Evolutionary conservation across 2,113 vertebrate genomes (phyloP).

Genomic region (Mionectes macconnelli): DNA sequence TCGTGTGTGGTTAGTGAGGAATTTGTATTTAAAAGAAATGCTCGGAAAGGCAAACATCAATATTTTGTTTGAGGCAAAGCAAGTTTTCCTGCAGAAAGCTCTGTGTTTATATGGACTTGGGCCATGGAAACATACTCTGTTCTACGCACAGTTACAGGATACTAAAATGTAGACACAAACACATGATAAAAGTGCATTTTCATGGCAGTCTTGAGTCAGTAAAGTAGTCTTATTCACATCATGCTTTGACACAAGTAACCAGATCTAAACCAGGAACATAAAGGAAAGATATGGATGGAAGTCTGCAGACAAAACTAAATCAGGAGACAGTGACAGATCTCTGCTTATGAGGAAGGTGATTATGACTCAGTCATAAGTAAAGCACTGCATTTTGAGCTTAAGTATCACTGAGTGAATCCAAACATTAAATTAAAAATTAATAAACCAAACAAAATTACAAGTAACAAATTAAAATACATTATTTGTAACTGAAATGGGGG

Average conservation of each 20-base stretch:
- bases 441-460: background rate
- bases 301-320: background rate
- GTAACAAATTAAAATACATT: background rate
- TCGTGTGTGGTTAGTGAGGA: background rate
- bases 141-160: background rate
- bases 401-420: background rate
- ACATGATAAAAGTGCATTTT: background rate
- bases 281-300: background rate
- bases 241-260: background rate
- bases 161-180: background rate
- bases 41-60: background rate
- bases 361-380: constrained; percentile 35
- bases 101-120: background rate
- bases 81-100: background rate
- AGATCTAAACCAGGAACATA: background rate
- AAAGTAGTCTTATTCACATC: background rate
- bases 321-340: constrained; percentile 36
- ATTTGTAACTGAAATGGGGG: background rate
- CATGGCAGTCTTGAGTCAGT: background rate
- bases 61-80: constrained; percentile 19
- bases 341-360: background rate
- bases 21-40: background rate
- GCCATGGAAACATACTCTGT: background rate
- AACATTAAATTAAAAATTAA: background rate
- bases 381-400: background rate